Percentiles rank a stretch among this genome's conserved stretches.
Evolutionary conservation across 2,797 vertebrate genomes (phyloP).

Genomic region (Ctenosaura bakeri): DNA sequence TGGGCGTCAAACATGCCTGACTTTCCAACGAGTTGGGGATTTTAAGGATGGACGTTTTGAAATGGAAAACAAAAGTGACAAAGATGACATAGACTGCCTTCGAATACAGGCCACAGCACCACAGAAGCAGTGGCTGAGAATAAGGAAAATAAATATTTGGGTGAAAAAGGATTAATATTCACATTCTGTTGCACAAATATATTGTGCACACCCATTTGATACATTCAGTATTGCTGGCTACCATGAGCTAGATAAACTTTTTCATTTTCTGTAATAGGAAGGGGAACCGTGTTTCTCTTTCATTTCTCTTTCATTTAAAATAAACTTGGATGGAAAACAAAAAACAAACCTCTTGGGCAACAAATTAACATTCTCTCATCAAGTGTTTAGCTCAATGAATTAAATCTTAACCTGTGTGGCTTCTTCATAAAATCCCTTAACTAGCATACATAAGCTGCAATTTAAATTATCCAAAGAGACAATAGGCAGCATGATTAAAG

Average conservation of each 20-base stretch:
- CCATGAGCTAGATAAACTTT: not conserved
- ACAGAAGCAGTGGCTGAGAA: constrained; percentile 30
- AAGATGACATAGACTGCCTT: not conserved
- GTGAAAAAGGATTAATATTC: not conserved
- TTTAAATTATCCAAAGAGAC: constrained; percentile 7
- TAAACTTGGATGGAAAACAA: not conserved
- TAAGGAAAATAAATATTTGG: constrained; percentile 41
- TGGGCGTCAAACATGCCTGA: accelerated
- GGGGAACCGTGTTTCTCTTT: not conserved
- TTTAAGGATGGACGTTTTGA: not conserved
- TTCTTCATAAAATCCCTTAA: not conserved
- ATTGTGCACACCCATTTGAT: not conserved
- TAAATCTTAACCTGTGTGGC: not conserved
- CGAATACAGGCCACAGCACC: not conserved
- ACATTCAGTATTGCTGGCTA: not conserved
- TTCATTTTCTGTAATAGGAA: not conserved
- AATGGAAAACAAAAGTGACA: not conserved
- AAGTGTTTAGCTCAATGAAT: not conserved
- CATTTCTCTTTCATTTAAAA: not conserved
- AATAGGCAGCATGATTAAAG: not conserved
- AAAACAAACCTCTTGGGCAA: not conserved
- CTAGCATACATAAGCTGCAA: not conserved
- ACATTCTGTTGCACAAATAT: accelerated
- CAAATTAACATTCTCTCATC: not conserved
- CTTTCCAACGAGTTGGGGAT: accelerated